Evolutionary conservation across 2,113 vertebrate genomes (phyloP), one percentile per base, ranked within the genome.

Genomic region (Pomatostomus ruficeps): DNA sequence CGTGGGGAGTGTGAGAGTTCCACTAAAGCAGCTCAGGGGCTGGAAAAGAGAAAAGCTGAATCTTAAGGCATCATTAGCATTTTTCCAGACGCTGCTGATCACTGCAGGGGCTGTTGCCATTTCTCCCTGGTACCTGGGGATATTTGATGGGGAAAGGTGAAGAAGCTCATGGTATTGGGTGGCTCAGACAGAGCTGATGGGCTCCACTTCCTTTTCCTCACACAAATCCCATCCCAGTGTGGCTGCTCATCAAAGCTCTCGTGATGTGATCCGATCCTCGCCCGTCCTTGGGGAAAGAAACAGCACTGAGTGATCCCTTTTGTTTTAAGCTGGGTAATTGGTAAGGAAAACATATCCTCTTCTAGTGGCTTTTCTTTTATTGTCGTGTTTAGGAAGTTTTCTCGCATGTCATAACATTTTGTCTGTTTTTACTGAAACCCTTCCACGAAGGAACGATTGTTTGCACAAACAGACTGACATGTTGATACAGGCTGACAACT

Each of bases 401-500:
- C 82, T 93, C 55, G 52, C 76, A 91, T 97, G 97, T 98, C 97
- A 98, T 97, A 98, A 97, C 97, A 97, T 97, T 72, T 91, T 98
- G 97, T 97, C 97, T 98, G 97, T 95, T 98, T 92, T 97, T 95
- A 95, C 97, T 82, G 84, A 97, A 97, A 93, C 93, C 93, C 91
- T 97, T 97, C 98, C 96, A 94, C 12, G 96, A 79, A 89, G 93
- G 85, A 97, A 95, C 24, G 74, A 96, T 94, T 97, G 97, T 98
- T 97, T 97, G 94, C 94, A 92, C 97, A 96, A 93, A 93, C 92
- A 84, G 68, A 85, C 87, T 98, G 98, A 97, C 96, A 97, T 98
- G 97, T 97, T 97, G 98, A 97, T 96, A 94, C 57, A 96, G 91
- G 93, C 97, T 96, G 97, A 97, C 97, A 97, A 97, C 96, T 96